Conservation (phyloP, 2,888 invertebrate genomes). For the Adela reaumurella region DNA sequence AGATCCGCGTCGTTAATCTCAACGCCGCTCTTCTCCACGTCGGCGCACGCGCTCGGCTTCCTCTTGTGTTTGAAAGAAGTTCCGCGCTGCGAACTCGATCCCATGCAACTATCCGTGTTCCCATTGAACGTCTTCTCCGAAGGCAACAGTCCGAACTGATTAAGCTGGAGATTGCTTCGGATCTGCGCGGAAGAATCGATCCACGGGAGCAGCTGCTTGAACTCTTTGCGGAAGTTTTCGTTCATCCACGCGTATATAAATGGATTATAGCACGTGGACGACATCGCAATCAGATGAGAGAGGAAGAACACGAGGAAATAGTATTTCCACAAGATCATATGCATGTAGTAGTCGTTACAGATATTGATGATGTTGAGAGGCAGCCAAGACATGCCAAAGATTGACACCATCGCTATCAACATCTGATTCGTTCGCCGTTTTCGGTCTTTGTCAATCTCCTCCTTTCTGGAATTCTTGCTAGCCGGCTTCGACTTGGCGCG, state of each 20-base stretch:
- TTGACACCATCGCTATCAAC: constrained; percentile 95
- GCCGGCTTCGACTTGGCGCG: constrained; percentile 83
- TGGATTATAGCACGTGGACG: constrained; percentile 94
- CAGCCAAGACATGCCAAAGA: constrained; percentile 95
- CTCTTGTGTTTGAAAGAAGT: constrained; percentile 50
- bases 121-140: constrained; percentile 74
- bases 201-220: constrained; percentile 72
- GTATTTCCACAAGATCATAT: constrained; percentile 72
- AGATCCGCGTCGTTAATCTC: constrained; percentile 35
- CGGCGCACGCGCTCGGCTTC: constrained; percentile 60
- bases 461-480: constrained; percentile 77
- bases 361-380: constrained; percentile 89
- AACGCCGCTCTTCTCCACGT: constrained; percentile 55
- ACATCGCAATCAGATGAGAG: constrained; percentile 90
- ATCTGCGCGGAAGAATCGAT: constrained; percentile 50
- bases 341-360: constrained; percentile 74
- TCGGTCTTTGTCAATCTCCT: constrained; percentile 85
- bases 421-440: constrained; percentile 92
- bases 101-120: constrained; percentile 63
- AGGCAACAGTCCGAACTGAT: constrained; percentile 54
- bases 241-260: constrained; percentile 98
- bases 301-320: constrained; percentile 88
- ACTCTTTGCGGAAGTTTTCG: constrained; percentile 92
- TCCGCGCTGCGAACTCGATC: constrained; percentile 51
- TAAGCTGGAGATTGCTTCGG: constrained; percentile 39